A percentile compares a stretch with the other conserved stretches of the same genome.
Conservation (phyloP, 2,888 invertebrate species). For the Drosophila ochracea region DNA sequence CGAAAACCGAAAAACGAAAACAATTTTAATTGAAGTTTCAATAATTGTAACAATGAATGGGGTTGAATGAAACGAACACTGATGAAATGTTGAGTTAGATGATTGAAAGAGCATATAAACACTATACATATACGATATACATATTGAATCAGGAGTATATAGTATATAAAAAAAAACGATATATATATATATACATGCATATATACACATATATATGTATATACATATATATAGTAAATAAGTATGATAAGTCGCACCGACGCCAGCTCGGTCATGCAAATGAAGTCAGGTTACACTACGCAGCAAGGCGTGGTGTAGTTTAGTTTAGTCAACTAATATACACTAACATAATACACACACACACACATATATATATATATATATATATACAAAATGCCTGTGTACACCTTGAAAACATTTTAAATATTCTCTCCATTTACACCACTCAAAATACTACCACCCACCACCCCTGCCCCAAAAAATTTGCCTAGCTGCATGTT, state of each 20-base stretch:
- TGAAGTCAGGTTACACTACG: constrained; percentile 47
- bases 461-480: constrained; percentile 35
- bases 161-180: constrained; percentile 26
- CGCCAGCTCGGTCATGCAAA: constrained; percentile 30
- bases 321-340: constrained; percentile 40
- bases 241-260: constrained; percentile 24
- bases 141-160: constrained; percentile 59
- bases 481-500: constrained; percentile 52
- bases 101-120: constrained; percentile 46
- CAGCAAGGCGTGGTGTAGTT: constrained; percentile 40
- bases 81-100: constrained; percentile 33
- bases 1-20: neutral
- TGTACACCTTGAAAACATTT: constrained; percentile 34
- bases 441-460: constrained; percentile 42
- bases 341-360: constrained; percentile 24
- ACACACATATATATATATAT: constrained; percentile 20
- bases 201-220: constrained; percentile 15
- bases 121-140: constrained; percentile 74
- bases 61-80: constrained; percentile 1
- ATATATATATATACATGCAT: constrained; percentile 28
- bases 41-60: constrained; percentile 23
- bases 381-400: constrained; percentile 51
- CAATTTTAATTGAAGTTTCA: constrained; percentile 2
- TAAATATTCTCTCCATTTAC: constrained; percentile 59
- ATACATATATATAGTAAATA: constrained; percentile 38